Base-by-base conservation (phyloP, 2,888 invertebrate genomes). In the Baronia brevicornis region DNA sequence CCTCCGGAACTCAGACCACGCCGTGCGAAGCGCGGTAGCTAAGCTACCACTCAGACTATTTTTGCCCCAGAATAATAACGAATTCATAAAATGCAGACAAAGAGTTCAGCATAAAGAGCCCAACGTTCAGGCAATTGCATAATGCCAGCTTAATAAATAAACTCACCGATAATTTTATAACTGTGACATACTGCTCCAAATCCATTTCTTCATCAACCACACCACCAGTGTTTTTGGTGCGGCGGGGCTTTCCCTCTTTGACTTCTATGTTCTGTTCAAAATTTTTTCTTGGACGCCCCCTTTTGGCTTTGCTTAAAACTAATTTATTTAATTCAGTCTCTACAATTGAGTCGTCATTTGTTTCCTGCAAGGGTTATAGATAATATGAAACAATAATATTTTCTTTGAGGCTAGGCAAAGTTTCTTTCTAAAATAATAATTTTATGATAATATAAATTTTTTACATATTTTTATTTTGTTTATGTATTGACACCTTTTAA, bases 101-200 rank as follows among this genome's bases (percentile, higher is more conserved):
- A 21, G 8, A 8, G 9, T 20, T 9, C 20, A 15, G 1, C 8
- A 3, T 5, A 21, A 21, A 5, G 8, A 21, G 10, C 2, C 5
- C 4, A 2, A 10, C 5, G 4, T 5, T n/a, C 3, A 8, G 7
- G 9, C 7, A 20, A 5, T 22, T 10, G 9, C 9, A 12, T 13
- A 5, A 22, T 10, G 3, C 4, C 8, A 13, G n/a, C 3, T 8
- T 17, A 20, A 12, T 9, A 20, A 19, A 22, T 17, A 3, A 2
- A 44, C 54, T 51, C 48, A 73, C 73, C 37, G 70, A 46, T 7
- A 73, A 38, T 18, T 57, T 64, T 4, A 66, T 51, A 17, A 74
- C 43, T 4, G 56, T 67, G 10, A 64, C 65, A 29, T 57, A 65
- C 8, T 67, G 60, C 13, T 64, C 67, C 24, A 77, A 21, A 7